Conservation (phyloP, 2,888 invertebrate species). For the Bellardia bayeri region DNA sequence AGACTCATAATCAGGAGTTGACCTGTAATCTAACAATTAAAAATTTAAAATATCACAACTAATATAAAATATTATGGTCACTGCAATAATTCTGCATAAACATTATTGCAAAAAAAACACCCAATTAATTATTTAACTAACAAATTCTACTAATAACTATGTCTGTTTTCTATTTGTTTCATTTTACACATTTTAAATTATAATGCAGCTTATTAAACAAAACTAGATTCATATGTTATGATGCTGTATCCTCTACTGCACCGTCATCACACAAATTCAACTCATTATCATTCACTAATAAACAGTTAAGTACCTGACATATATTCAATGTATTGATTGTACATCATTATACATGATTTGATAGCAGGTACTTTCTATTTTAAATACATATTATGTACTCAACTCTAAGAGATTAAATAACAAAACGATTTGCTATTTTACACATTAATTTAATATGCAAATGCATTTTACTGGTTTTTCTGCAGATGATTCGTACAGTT, state of each 20-base stretch:
- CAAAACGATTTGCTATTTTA: constrained; percentile 6
- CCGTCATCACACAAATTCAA: neutral
- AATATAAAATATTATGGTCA: no score
- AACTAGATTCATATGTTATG: neutral
- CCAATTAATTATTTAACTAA: no score
- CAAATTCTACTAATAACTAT: neutral
- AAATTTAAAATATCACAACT: neutral
- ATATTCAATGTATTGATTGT: neutral
- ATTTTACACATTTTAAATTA: constrained; percentile 1
- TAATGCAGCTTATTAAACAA: constrained; percentile 9
- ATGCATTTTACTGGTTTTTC: neutral
- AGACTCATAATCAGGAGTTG: no score
- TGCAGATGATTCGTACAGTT: neutral
- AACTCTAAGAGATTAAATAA: constrained; percentile 15
- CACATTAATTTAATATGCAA: neutral
- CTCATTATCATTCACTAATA: constrained; percentile 19
- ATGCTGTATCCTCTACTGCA: neutral
- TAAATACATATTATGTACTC: neutral
- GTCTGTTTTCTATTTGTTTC: neutral
- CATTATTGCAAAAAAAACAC: no score
- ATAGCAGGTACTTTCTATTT: neutral
- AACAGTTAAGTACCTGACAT: neutral
- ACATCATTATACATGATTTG: neutral
- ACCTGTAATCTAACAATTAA: no score
- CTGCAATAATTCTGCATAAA: no score